Percentiles rank a stretch among this genome's conserved stretches.
These are phyloP conservation scores for Nesidiocoris tenuis DNA, from an alignment of 2,888 invertebrate species.

Conservation along the genomic window DNA sequence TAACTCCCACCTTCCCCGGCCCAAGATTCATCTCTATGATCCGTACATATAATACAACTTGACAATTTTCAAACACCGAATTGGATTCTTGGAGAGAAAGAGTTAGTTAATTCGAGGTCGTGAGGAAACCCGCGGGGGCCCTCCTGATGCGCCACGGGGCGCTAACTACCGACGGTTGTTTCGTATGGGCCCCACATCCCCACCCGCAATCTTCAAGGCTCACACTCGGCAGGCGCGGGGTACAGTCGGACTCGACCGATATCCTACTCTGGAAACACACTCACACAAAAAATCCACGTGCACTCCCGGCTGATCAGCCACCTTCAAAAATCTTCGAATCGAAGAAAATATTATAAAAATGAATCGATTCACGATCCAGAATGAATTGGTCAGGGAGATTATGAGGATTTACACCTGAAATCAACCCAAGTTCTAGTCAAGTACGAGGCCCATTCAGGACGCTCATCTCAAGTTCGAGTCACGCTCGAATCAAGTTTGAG, in stretches of 20 bases:
- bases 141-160: slow-evolving; percentile 9
- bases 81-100: background rate
- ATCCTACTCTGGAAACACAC: background rate
- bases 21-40: background rate
- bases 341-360: no score
- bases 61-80: background rate
- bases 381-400: no score
- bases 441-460: no score
- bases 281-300: no score
- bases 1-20: background rate
- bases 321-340: no score
- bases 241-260: background rate
- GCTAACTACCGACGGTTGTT: slow-evolving; percentile 23
- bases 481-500: no score
- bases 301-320: no score
- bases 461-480: no score
- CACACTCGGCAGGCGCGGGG: background rate
- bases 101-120: slow-evolving; percentile 38
- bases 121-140: slow-evolving; percentile 26
- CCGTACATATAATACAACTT: background rate
- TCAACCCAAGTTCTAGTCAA: no score
- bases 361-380: no score
- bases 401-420: no score
- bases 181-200: background rate
- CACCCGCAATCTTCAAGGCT: no score